Evolutionary conservation across 2,113 vertebrate genomes (phyloP), one percentile per base, ranked within the genome.

Genomic region (Apistogramma diplotaenia): DNA sequence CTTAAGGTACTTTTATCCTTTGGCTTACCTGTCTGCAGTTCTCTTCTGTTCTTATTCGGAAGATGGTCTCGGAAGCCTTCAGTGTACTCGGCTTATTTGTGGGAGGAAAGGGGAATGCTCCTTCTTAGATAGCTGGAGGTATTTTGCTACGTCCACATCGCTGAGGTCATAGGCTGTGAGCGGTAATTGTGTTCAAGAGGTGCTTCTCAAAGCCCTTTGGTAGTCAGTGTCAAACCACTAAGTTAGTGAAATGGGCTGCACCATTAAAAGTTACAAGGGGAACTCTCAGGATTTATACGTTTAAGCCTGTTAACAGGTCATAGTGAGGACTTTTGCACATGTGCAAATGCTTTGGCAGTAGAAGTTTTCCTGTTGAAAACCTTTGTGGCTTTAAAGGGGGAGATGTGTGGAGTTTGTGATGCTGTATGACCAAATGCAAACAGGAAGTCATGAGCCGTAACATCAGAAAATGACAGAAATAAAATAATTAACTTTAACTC

Each of bases 31-130:
- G 82, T 65, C 79, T 72, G 29, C 61, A 65, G 49, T 56, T 57
- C 65, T 58, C 46, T 60, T 27, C 65, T 18, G 31, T 76, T 74
- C 82, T 84, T 60, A 61, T 87, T 80, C 74, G 71, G 77, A 80
- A 23, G 49, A 78, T 65, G 81, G 77, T 86, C 55, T 84, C 82
- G 59, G 19, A 78, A 51, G 10, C 23, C 58, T 73, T 1, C 35
- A 73, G 74, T 65, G 80, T 25, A 31, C 49, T 78, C 46, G 8
- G 83, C 86, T 90, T 90, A 86, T 92, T 87, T 91, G 89, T 58
- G 62, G 76, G 79, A 74, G 83, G 53, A 35, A 37, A 59, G 40
- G 57, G 81, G 81, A 82, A 82, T 65, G 72, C 65, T 40, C 62
- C 27, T 43, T 62, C 58, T 82, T 57, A 46, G 60, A 73, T 46